Evolutionary conservation across 2,797 vertebrate genomes (phyloP), one percentile per base, ranked within the genome.

Genomic region (Propithecus deckenii): DNA sequence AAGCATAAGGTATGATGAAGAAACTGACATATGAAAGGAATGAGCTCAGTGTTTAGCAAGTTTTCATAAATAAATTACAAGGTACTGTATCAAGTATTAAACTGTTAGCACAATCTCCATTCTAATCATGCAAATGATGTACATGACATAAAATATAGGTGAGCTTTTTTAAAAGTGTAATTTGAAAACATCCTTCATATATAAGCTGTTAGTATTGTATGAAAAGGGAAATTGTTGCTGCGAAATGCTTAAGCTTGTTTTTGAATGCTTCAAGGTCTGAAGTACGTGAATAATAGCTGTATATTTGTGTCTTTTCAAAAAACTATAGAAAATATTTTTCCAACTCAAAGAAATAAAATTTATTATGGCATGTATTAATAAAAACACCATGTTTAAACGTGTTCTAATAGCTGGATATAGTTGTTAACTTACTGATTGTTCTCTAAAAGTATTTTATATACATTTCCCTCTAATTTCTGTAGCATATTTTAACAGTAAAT

Each of bases 211-310:
- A 67, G 69, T 79, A 85, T 81, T 92, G 46, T 1, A 7, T 65
- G 12, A 25, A 75, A 81, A n/a, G 30, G 38, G 38, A 8, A 83
- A 94, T 8, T 61, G 20, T 86, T 89, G 67, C 46, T 80, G 35
- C 14, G 43, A 18, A 95, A 95, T 83, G 28, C 57, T 65, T 93
- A 67, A 65, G 35, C 81, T 96, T 86, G 86, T 41, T 91, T 85
- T 80, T 74, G 63, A 94, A 22, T 48, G 7, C 38, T 85, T 83
- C 20, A 69, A 20, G 30, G 0, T 79, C n/a, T 80, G 11, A 59
- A 85, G 17, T 63, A 97, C 94, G 17, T 86, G 59, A 96, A 93
- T 90, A 86, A 93, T 57, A 75, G 22, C 5, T 81, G 91, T 81
- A 84, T 23, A 88, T 93, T 91, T 43, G 55, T 95, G 72, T 90